Conservation (phyloP, 2,113 vertebrate species). For the Platichthys flesus region DNA sequence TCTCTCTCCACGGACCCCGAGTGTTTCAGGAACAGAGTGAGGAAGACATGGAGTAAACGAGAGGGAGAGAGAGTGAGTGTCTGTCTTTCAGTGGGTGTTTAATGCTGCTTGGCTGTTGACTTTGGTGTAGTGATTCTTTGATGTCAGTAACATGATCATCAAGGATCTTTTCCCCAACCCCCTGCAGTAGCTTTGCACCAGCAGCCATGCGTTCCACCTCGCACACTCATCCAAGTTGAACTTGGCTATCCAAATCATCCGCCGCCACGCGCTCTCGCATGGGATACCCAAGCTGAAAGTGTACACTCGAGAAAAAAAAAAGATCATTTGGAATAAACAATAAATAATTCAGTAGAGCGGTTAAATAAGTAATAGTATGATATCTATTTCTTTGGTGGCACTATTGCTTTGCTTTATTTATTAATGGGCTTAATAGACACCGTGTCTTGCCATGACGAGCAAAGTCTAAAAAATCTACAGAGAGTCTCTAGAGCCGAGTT, state of each 20-base stretch:
- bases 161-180: conserved; percentile 63
- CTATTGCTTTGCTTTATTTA: conserved; percentile 81
- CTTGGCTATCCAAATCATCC: conserved; percentile 69
- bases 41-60: conserved; percentile 67
- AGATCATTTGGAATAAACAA: conserved; percentile 83
- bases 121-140: conserved; percentile 77
- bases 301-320: conserved; percentile 69
- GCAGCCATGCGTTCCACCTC: conserved; percentile 44
- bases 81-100: conserved; percentile 71
- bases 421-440: conserved; percentile 79
- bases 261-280: conserved; percentile 63
- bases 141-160: conserved; percentile 81
- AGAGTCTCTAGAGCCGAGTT: conserved; percentile 61
- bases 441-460: conserved; percentile 68
- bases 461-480: conserved; percentile 58
- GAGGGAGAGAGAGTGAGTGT: conserved; percentile 56
- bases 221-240: conserved; percentile 67
- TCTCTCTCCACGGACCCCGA: conserved; percentile 70
- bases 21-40: conserved; percentile 68
- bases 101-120: conserved; percentile 74
- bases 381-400: conserved; percentile 82
- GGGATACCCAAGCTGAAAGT: conserved; percentile 76
- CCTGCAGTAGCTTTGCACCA: conserved; percentile 68
- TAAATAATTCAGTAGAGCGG: conserved; percentile 80
- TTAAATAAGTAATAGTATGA: conserved; percentile 84